These are phyloP conservation scores for Microplitis demolitor DNA, from an alignment of 1,140 invertebrate genomes.

Conservation along the genomic window DNA sequence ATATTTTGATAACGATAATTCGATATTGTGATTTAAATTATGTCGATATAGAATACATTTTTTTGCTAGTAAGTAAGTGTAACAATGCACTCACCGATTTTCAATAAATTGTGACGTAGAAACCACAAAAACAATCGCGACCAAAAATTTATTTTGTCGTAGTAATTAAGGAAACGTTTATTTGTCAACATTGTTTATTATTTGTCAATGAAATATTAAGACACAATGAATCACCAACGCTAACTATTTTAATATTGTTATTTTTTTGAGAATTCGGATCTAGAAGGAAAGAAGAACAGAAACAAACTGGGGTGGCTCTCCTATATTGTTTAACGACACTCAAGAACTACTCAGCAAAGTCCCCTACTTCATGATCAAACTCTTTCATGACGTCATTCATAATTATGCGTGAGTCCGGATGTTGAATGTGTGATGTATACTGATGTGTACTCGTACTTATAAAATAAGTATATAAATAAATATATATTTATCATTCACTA, in stretches of 20 bases:
- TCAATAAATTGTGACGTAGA: conserved; percentile 37
- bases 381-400: conserved; percentile 20
- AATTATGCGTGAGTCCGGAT: conserved; percentile 23
- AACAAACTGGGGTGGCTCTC: conserved; percentile 15
- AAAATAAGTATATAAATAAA: background rate
- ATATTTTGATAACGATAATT: background rate
- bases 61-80: no score
- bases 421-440: conserved; percentile 4
- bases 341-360: background rate
- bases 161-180: background rate
- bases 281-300: conserved; percentile 18
- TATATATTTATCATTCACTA: background rate
- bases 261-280: no score
- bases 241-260: no score
- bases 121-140: conserved; percentile 40
- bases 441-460: background rate
- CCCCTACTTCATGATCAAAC: background rate
- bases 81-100: conserved; percentile 40
- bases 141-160: conserved; percentile 33
- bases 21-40: no score
- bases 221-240: background rate
- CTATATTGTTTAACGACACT: conserved; percentile 10
- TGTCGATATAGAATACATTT: no score
- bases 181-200: no score
- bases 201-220: background rate